phyloP scores from a whole-genome alignment of 2,797 vertebrate genomes.

The Brachyrhaphis roseni region DNA sequence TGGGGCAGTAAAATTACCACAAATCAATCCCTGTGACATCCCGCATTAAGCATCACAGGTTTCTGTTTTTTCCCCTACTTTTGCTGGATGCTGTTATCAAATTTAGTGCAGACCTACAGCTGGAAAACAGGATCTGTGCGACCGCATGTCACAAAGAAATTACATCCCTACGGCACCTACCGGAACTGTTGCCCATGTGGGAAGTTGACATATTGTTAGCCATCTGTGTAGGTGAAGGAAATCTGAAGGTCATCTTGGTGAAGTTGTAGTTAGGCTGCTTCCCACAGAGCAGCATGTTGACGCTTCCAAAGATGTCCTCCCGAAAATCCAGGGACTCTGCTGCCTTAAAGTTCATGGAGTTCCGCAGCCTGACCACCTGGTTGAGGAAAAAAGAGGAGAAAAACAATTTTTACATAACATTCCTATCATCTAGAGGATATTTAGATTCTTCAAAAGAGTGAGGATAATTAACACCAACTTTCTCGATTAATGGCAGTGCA shows the following conservation, averaged over 20 bases:
- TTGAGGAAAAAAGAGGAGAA: too few species aligned
- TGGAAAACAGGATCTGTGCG: conserved; percentile 13
- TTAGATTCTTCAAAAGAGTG: background rate
- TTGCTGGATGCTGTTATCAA: background rate
- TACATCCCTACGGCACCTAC: conserved; percentile 55
- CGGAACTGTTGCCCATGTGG: conserved; percentile 51
- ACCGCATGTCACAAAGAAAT: conserved; percentile 9
- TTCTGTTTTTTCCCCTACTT: conserved; percentile 3
- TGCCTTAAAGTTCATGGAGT: conserved; percentile 45
- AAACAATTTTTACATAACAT: background rate
- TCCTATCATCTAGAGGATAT: background rate
- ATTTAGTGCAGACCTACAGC: background rate
- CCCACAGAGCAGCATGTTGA: conserved; percentile 76
- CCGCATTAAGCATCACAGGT: background rate
- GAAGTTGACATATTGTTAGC: conserved; percentile 12
- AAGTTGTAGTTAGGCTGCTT: conserved; percentile 55
- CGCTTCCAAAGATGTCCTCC: conserved; percentile 66
- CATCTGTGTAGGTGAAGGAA: conserved; percentile 22
- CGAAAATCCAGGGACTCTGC: conserved; percentile 66
- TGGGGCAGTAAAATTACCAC: conserved; percentile 2
- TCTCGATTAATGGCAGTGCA: conserved; percentile 54
- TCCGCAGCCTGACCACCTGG: conserved; percentile 64
- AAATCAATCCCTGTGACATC: background rate
- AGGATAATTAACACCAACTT: conserved; percentile 56
- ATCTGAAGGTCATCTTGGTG: conserved; percentile 43